Evolutionary conservation across 2,113 vertebrate species (phyloP).

Genomic region (Eolophus roseicapilla): DNA sequence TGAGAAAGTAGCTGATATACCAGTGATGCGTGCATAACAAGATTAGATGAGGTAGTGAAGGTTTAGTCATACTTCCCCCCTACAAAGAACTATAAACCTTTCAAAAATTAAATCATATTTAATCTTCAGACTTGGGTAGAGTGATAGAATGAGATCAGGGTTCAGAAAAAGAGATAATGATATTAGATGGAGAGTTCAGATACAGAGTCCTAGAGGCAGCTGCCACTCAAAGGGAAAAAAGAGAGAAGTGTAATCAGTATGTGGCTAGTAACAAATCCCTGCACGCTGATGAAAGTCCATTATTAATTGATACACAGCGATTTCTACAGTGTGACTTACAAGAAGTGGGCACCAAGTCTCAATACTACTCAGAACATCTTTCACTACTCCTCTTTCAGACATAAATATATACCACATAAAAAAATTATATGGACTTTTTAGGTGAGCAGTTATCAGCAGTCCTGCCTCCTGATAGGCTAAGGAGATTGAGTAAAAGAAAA

Average conservation of each 20-base stretch:
- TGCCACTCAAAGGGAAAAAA: not conserved
- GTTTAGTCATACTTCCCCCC: not conserved
- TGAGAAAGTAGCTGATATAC: not conserved
- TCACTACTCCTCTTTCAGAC: not conserved
- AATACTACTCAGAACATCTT: not conserved
- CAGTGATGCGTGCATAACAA: rapidly evolving
- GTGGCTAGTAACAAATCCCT: not conserved
- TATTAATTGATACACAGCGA: not conserved
- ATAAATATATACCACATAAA: not conserved
- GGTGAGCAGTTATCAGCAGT: not conserved
- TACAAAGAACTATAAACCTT: not conserved
- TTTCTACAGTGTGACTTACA: not conserved
- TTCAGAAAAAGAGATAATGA: not conserved
- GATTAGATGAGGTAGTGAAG: not conserved
- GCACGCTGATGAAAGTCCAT: not conserved
- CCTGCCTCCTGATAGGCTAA: not conserved
- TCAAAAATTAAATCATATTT: not conserved
- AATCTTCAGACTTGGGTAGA: not conserved
- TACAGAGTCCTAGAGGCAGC: not conserved
- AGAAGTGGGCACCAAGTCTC: not conserved
- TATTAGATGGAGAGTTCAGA: not conserved
- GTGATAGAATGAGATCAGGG: not conserved
- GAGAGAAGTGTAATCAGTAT: not conserved
- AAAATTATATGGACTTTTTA: not conserved
- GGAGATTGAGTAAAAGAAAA: rapidly evolving